Percentiles rank a stretch among this genome's conserved stretches.
phyloP scores from a whole-genome alignment of 2,888 invertebrate species.

The Amblyteles armatorius region DNA sequence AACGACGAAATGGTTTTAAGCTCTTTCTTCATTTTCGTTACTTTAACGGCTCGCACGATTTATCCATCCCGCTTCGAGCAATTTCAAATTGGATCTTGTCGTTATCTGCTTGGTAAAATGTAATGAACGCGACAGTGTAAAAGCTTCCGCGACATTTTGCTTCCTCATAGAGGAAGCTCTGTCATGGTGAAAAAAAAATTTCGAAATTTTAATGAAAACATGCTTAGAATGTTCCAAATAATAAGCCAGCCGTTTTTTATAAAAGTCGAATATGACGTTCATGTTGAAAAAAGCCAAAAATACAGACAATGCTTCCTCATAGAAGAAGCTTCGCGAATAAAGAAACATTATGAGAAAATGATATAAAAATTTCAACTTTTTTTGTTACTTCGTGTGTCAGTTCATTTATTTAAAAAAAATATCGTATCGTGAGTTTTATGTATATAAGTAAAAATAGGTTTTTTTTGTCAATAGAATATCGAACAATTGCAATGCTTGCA shows the following conservation, averaged over 20 bases:
- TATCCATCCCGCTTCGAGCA: slow-evolving; percentile 36
- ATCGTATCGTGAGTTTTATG: not conserved
- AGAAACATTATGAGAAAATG: too few relatives aligned
- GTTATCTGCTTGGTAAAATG: slow-evolving; percentile 20
- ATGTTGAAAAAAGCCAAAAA: too few relatives aligned
- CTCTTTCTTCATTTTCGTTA: slow-evolving; percentile 8
- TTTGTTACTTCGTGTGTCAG: not conserved
- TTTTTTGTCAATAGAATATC: slow-evolving; percentile 21
- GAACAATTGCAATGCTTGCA: slow-evolving; percentile 4
- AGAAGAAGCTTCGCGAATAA: too few relatives aligned
- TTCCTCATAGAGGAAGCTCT: too few relatives aligned
- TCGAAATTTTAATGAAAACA: too few relatives aligned
- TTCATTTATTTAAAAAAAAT: not conserved
- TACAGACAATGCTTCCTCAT: too few relatives aligned
- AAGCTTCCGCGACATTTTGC: not conserved
- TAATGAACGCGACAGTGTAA: not conserved
- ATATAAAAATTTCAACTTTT: not conserved
- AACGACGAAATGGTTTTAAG: slow-evolving; percentile 49
- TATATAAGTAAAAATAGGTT: not conserved
- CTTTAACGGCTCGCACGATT: slow-evolving; percentile 24
- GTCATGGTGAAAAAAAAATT: too few relatives aligned
- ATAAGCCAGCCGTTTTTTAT: too few relatives aligned
- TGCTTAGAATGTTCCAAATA: too few relatives aligned
- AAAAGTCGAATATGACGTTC: too few relatives aligned
- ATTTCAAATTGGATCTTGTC: slow-evolving; percentile 53